phyloP scores from a whole-genome alignment of 2,113 vertebrate genomes.

The Hemiprocne comata region DNA sequence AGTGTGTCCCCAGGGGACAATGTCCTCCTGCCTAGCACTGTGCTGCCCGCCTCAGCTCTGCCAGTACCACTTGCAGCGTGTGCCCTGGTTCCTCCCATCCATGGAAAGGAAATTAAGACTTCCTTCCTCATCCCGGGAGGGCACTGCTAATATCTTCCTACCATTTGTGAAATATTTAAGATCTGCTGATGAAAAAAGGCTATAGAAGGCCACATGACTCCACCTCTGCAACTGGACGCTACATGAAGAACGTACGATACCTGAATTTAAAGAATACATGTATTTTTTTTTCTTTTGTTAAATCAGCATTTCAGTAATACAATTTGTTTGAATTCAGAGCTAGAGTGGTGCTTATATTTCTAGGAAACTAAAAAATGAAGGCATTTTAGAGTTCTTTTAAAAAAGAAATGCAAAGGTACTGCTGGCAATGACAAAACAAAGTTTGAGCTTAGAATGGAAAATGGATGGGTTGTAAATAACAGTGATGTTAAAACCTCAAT shows the following conservation, averaged over 20 bases:
- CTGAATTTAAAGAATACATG: background rate
- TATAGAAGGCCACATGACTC: rapidly evolving
- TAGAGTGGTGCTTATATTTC: background rate
- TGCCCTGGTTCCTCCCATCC: background rate
- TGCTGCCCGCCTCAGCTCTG: background rate
- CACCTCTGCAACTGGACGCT: background rate
- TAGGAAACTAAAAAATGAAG: constrained; percentile 15
- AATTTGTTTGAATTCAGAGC: background rate
- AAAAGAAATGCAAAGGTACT: constrained; percentile 33
- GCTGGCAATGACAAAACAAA: constrained; percentile 55
- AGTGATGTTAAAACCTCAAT: constrained; percentile 4
- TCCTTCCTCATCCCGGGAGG: background rate
- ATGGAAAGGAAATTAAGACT: background rate
- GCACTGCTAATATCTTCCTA: background rate
- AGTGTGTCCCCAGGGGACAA: rapidly evolving
- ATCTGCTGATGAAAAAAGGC: background rate
- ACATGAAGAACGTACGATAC: rapidly evolving
- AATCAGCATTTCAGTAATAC: background rate
- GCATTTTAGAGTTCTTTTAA: background rate
- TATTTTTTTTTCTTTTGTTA: background rate
- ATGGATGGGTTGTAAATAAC: constrained; percentile 17
- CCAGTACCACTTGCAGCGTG: background rate
- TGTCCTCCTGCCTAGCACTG: background rate
- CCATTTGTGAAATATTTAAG: background rate
- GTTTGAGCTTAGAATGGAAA: constrained; percentile 33